Conservation (phyloP, 2,797 vertebrate genomes). For the Synanceia verrucosa region DNA sequence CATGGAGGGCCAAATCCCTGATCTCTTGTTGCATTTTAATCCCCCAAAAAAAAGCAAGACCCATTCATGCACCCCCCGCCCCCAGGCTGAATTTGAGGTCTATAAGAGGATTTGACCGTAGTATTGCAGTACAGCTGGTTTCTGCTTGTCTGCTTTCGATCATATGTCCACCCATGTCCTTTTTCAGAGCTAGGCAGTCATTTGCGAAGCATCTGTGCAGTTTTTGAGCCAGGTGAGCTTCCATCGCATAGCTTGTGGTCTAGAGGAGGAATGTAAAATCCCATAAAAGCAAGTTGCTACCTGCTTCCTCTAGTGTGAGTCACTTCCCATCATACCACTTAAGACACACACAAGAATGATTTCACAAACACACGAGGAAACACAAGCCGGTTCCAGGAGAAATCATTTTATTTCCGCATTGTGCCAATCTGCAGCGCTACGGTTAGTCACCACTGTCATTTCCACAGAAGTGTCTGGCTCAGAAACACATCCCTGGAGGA, state of each 20-base stretch:
- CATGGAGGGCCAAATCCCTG: constrained; percentile 46
- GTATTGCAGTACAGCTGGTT: constrained; percentile 29
- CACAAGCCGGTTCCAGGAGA: too few species aligned
- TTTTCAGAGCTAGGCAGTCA: not conserved
- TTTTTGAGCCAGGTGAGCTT: not conserved
- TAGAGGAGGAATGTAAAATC: constrained; percentile 16
- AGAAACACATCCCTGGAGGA: not conserved
- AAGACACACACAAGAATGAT: not conserved
- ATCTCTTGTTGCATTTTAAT: constrained; percentile 63
- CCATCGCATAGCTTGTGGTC: not conserved
- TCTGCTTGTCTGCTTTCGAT: constrained; percentile 14
- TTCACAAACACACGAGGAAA: not conserved
- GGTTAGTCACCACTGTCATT: not conserved
- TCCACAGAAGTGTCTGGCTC: not conserved
- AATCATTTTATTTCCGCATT: not conserved
- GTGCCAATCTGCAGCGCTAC: not conserved
- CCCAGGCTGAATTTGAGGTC: constrained; percentile 37
- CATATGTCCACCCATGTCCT: not conserved
- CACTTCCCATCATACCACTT: constrained; percentile 9
- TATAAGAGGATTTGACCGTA: constrained; percentile 61
- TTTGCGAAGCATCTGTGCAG: not conserved
- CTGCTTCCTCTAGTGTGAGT: constrained; percentile 22
- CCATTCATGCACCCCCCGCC: constrained; percentile 45
- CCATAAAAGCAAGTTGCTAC: not conserved
- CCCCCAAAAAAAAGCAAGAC: constrained; percentile 29